These are phyloP conservation scores for Manduca sexta DNA, from an alignment of 1,140 invertebrate genomes.

Conservation along the genomic window DNA sequence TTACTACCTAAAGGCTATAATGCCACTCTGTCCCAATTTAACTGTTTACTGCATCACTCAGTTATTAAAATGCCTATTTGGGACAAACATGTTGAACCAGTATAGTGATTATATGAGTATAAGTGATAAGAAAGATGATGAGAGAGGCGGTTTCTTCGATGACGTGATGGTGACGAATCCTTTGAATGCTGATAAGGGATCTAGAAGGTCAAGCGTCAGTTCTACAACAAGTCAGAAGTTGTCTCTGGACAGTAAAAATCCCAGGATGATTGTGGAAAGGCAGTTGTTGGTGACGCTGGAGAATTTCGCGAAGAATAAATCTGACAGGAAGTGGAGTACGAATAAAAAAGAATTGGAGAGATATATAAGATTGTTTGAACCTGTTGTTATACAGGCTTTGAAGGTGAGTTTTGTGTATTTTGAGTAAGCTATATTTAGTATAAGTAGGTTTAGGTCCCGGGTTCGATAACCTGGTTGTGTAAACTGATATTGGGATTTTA, in stretches of 20 bases:
- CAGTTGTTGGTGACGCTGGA: constrained; percentile 57
- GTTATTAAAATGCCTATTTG: constrained; percentile 88
- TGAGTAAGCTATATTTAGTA: no score
- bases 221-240: constrained; percentile 49
- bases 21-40: constrained; percentile 79
- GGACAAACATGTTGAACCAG: constrained; percentile 83
- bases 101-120: constrained; percentile 72
- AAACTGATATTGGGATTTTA: no score
- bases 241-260: constrained; percentile 43
- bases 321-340: constrained; percentile 67
- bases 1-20: constrained; percentile 81
- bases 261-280: constrained; percentile 45
- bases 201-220: constrained; percentile 32
- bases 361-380: constrained; percentile 91
- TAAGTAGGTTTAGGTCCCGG: no score
- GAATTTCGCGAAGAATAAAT: constrained; percentile 62
- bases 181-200: constrained; percentile 18
- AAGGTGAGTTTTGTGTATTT: constrained; percentile 71
- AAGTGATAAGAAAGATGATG: constrained; percentile 18
- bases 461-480: no score
- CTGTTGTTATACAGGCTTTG: constrained; percentile 89
- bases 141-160: constrained; percentile 33
- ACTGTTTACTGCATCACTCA: constrained; percentile 88
- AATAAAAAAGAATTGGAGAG: constrained; percentile 82
- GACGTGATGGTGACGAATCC: constrained; percentile 32